These are phyloP conservation scores for Lapara coniferarum DNA, from an alignment of 2,888 invertebrate genomes.

Conservation along the genomic window DNA sequence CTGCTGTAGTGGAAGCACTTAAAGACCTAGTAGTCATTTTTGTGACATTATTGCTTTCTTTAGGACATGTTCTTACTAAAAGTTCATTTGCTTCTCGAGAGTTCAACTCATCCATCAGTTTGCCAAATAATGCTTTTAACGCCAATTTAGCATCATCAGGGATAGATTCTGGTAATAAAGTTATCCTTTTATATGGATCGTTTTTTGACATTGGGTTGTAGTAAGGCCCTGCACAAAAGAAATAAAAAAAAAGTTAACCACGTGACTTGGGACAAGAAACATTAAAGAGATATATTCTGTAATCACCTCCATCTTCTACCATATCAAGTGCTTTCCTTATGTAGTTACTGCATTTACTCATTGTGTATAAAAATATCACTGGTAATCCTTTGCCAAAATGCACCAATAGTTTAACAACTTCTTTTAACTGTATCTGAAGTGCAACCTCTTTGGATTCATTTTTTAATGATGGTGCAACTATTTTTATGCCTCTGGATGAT, in stretches of 20 bases:
- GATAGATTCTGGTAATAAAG: conserved; percentile 88
- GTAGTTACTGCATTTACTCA: conserved; percentile 86
- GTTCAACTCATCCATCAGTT: conserved; percentile 87
- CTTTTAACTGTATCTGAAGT: conserved; percentile 86
- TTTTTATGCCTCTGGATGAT: conserved; percentile 83
- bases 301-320: conserved; percentile 78
- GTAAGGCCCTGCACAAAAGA: conserved; percentile 72
- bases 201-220: conserved; percentile 85
- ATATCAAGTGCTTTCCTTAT: conserved; percentile 89
- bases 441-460: conserved; percentile 82
- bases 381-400: conserved; percentile 91
- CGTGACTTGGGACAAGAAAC: not conserved
- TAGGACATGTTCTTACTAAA: conserved; percentile 89
- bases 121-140: conserved; percentile 86
- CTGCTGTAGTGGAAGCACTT: conserved; percentile 60
- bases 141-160: conserved; percentile 86
- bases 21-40: conserved; percentile 73
- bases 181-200: conserved; percentile 89
- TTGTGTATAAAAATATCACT: conserved; percentile 91
- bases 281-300: conserved; percentile 1
- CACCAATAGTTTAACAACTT: conserved; percentile 89
- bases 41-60: conserved; percentile 74
- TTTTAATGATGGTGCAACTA: conserved; percentile 84
- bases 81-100: conserved; percentile 92
- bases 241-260: conserved; percentile 1